Evolutionary conservation across 1,140 invertebrate genomes (phyloP).

Genomic region (Saccostrea cuccullata): DNA sequence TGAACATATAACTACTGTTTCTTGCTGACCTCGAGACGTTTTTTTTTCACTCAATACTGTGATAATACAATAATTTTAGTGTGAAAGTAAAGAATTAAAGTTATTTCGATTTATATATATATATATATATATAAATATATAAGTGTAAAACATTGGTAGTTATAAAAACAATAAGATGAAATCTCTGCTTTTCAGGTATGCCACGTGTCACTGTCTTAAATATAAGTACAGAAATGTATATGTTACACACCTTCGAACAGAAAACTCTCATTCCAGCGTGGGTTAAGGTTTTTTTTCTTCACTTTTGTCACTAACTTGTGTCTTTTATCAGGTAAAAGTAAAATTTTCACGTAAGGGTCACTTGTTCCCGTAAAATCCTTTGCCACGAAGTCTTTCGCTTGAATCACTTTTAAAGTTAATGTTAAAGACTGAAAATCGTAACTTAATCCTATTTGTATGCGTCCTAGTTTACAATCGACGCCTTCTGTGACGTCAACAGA

Average conservation of each 20-base stretch:
- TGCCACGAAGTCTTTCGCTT: slow-evolving; percentile 93
- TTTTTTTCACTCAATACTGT: too few species aligned
- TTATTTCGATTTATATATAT: too few species aligned
- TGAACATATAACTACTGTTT: too few species aligned
- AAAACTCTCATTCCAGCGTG: slow-evolving; percentile 98
- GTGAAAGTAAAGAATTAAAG: too few species aligned
- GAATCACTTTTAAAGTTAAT: slow-evolving; percentile 86
- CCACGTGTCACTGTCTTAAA: too few species aligned
- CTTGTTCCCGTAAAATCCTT: slow-evolving; percentile 97
- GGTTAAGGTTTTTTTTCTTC: slow-evolving; percentile 95
- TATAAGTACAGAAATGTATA: too few species aligned
- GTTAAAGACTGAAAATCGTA: slow-evolving; percentile 97
- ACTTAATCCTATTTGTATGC: slow-evolving; percentile 94
- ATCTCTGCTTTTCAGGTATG: too few species aligned
- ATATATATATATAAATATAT: too few species aligned
- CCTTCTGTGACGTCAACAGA: slow-evolving; percentile 66
- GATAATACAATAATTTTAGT: too few species aligned
- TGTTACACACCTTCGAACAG: slow-evolving; percentile 91
- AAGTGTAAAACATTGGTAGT: too few species aligned
- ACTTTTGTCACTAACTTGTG: slow-evolving; percentile 98
- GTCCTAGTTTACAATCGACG: slow-evolving; percentile 74
- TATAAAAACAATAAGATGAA: too few species aligned
- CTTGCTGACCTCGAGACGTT: too few species aligned
- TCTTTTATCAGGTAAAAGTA: slow-evolving; percentile 96
- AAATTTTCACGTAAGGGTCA: slow-evolving; percentile 84